Evolutionary conservation across 2,113 vertebrate genomes (phyloP).

Genomic region (Gymnocephalus cernua): DNA sequence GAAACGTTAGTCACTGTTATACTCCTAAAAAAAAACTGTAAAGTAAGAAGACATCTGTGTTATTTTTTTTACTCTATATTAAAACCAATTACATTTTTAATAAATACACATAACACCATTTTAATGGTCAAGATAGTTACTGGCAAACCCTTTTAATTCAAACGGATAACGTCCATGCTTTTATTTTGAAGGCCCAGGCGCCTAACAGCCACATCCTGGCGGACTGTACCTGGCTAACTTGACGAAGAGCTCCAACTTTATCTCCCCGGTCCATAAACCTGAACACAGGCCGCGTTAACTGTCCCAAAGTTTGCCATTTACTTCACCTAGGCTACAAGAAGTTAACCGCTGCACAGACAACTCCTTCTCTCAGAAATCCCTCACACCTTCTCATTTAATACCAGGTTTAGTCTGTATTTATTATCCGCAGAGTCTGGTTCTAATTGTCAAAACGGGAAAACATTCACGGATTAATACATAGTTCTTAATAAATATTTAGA

Average conservation of each 20-base stretch:
- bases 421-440: neutral
- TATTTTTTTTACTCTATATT: no score
- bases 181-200: conserved; percentile 48
- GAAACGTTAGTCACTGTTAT: no score
- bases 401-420: conserved; percentile 2
- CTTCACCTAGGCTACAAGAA: conserved; percentile 31
- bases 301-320: conserved; percentile 26
- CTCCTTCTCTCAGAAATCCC: neutral
- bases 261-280: conserved; percentile 4
- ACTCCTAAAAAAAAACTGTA: no score
- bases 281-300: neutral
- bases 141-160: fast-evolving
- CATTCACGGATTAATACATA: conserved; percentile 1
- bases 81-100: no score
- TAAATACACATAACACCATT: fast-evolving
- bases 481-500: conserved; percentile 3
- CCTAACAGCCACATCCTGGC: neutral
- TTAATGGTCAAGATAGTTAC: fast-evolving
- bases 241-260: conserved; percentile 12
- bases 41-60: no score
- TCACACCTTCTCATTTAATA: neutral
- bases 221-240: neutral
- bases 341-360: neutral
- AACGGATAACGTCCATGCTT: neutral
- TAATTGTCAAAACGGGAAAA: neutral